These are phyloP conservation scores for Tachysurus vachellii DNA, from an alignment of 2,113 vertebrate genomes.

Conservation along the genomic window DNA sequence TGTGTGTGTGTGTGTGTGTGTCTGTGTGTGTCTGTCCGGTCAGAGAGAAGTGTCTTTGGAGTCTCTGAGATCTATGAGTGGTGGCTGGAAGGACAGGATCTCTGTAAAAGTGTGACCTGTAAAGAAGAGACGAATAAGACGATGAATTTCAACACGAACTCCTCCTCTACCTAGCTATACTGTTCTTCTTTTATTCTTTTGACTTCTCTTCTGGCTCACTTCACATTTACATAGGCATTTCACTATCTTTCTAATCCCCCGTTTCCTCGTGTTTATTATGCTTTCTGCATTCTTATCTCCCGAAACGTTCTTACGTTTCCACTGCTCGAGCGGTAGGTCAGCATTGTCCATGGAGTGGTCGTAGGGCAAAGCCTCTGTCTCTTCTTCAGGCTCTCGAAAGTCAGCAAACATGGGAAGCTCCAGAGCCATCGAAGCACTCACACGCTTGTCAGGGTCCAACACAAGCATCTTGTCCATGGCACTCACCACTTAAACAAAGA, in stretches of 20 bases:
- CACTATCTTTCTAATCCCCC: neutral
- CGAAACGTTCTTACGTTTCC: slow-evolving; percentile 82
- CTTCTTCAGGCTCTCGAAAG: slow-evolving; percentile 85
- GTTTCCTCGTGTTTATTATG: neutral
- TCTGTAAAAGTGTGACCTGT: slow-evolving; percentile 79
- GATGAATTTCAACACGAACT: neutral
- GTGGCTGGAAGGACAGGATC: slow-evolving; percentile 73
- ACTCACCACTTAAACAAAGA: slow-evolving; percentile 75
- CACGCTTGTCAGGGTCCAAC: slow-evolving; percentile 85
- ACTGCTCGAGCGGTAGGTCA: slow-evolving; percentile 85
- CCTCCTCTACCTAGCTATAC: neutral
- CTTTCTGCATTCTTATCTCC: neutral
- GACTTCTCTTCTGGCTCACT: neutral
- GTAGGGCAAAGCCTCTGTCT: slow-evolving; percentile 83
- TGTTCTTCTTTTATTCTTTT: neutral
- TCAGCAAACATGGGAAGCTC: slow-evolving; percentile 85
- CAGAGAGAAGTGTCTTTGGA: slow-evolving; percentile 73
- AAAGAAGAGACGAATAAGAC: slow-evolving; percentile 7
- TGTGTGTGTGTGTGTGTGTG: too few relatives aligned
- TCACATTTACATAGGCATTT: neutral
- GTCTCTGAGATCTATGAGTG: slow-evolving; percentile 50
- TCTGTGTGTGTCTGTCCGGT: slow-evolving; percentile 25
- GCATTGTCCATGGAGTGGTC: slow-evolving; percentile 88
- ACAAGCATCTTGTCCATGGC: slow-evolving; percentile 92
- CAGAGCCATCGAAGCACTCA: slow-evolving; percentile 84